Base-by-base conservation (phyloP, 2,797 vertebrate genomes). In the Lagocephalus sceleratus region DNA sequence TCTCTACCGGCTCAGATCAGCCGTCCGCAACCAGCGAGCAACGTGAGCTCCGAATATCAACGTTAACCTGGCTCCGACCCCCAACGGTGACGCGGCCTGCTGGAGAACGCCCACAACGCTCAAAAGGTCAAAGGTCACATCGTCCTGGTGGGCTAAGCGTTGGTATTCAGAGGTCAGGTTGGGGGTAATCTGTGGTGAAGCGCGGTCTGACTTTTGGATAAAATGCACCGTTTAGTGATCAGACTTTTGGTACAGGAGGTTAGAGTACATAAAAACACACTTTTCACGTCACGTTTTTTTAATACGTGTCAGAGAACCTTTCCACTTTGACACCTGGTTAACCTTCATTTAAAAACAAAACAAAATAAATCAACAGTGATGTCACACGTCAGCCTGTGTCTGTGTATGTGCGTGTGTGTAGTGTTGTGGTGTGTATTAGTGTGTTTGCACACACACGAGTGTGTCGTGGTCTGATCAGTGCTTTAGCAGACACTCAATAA, bases 191-290 rank as follows among this genome's bases (percentile, higher is more conserved):
- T 51, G 71, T 68, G 73, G 67, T 66, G 61, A 73, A 54, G 67
- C 69, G 62, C 71, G 69, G 75, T 73, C 76, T 44, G 73, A 75
- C 64, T 75, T 82, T 73, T 73, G 78, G 78, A 85, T 81, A 79
- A 86, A 86, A 86, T 70, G 40, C 80, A 84, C 79, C 65, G 52
- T 74, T 78, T 84, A 85, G 79, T 77, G 79, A 84, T 84, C 45
- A 93, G 14, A 90, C 94, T 92, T 95, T 94, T 93, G 94, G 94
- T 94, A 94, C 93, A 92, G 89, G 91, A 93, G 92, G 90, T 89
- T 90, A 82, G 76, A 86, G 82, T 88, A 87, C 86, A 88, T 82
- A 85, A 87, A 85, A 87, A 83, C 83, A 85, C 81, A 85, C 82
- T 75, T 70, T 77, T 88, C 83, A 88, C 78, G 2, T 84, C 79